These are phyloP conservation scores for Mythimna pallens DNA, from an alignment of 2,888 invertebrate genomes.

Conservation along the genomic window DNA sequence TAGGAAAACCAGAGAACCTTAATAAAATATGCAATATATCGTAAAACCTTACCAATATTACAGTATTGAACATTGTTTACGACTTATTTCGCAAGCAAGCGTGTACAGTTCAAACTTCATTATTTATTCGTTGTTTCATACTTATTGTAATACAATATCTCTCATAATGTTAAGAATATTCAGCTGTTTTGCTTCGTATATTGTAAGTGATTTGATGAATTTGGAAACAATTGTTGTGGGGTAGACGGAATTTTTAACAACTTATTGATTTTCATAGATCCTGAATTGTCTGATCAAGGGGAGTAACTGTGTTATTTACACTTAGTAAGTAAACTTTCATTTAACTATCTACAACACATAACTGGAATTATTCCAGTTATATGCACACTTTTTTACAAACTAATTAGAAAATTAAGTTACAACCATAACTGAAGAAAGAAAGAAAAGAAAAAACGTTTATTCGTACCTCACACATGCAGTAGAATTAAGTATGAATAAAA, in stretches of 20 bases:
- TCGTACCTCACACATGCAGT: too few species aligned
- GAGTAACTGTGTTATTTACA: constrained; percentile 78
- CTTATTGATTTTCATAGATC: constrained; percentile 66
- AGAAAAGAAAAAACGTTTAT: too few species aligned
- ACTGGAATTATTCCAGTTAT: too few species aligned
- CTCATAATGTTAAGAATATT: constrained; percentile 62
- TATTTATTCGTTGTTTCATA: constrained; percentile 41
- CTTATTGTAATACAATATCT: constrained; percentile 44
- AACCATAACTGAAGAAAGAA: too few species aligned
- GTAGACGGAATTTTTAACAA: background rate
- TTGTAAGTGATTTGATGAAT: constrained; percentile 52
- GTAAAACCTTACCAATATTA: constrained; percentile 53
- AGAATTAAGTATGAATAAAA: too few species aligned
- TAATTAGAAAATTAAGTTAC: too few species aligned
- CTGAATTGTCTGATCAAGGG: constrained; percentile 67
- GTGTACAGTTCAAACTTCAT: constrained; percentile 16
- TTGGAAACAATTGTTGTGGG: background rate
- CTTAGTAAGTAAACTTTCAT: constrained; percentile 79
- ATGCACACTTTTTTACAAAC: too few species aligned
- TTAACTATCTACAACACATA: too few species aligned
- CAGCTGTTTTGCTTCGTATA: constrained; percentile 37
- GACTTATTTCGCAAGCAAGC: constrained; percentile 54
- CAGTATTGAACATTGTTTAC: constrained; percentile 47
- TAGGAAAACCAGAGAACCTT: constrained; percentile 19
- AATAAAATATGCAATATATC: constrained; percentile 46